phyloP scores from a whole-genome alignment of 2,797 vertebrate species.

The Epinephelus awoara region DNA sequence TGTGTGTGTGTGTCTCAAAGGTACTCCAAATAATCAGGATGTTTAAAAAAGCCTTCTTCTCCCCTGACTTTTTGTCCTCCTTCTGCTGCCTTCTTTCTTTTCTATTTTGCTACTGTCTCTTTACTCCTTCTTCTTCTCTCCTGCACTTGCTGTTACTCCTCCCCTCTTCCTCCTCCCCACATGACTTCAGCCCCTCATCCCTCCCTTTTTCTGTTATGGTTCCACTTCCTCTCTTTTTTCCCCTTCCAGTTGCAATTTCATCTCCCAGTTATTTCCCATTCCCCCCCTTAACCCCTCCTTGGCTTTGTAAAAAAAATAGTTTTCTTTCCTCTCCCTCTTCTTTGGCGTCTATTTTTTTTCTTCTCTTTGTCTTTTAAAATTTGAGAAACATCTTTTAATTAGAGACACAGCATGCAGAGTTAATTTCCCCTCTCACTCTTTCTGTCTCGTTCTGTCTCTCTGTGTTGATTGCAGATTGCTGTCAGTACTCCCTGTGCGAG shows the following conservation, averaged over 20 bases:
- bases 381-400: background rate
- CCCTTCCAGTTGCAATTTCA: constrained; percentile 2
- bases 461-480: constrained; percentile 52
- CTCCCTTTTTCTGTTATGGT: constrained; percentile 45
- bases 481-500: constrained; percentile 58
- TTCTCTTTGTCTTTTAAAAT: background rate
- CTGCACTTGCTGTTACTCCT: constrained; percentile 66
- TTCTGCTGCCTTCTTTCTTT: constrained; percentile 5
- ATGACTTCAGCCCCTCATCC: constrained; percentile 47
- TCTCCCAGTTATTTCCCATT: background rate
- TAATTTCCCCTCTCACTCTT: background rate
- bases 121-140: constrained; percentile 21
- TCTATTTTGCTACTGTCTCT: constrained; percentile 10
- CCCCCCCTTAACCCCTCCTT: background rate
- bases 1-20: constrained; percentile 25
- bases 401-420: background rate
- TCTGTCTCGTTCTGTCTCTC: background rate
- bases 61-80: background rate
- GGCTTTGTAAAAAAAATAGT: background rate
- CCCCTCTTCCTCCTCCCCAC: constrained; percentile 38
- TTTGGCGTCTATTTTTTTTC: background rate
- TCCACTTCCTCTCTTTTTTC: constrained; percentile 40
- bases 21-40: constrained; percentile 28
- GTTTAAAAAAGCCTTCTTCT: background rate
- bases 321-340: background rate